phyloP scores from a whole-genome alignment of 2,113 vertebrate species.

The Collichthys lucidus region DNA sequence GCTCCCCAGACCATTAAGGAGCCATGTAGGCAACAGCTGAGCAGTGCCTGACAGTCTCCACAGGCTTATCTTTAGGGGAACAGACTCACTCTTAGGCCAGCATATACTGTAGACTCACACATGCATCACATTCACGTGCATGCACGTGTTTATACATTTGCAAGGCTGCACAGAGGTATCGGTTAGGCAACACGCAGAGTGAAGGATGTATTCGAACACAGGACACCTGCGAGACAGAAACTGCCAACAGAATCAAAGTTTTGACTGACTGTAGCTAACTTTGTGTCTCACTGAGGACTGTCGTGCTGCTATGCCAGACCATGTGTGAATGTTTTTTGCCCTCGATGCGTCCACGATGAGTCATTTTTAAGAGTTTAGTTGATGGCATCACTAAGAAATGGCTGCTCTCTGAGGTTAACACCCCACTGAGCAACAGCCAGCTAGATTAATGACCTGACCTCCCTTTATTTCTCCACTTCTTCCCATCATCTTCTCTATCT shows the following conservation, averaged over 20 bases:
- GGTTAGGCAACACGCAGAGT: constrained; percentile 41
- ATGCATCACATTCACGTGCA: constrained; percentile 47
- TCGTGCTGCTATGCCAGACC: constrained; percentile 56
- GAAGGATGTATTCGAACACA: constrained; percentile 60
- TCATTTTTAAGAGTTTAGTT: constrained; percentile 62
- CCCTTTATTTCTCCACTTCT: neutral
- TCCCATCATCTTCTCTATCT: constrained; percentile 18
- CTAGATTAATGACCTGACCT: constrained; percentile 49
- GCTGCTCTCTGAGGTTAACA: constrained; percentile 37
- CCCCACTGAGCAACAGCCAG: constrained; percentile 48
- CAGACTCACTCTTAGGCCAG: constrained; percentile 32
- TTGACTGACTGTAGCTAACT: constrained; percentile 53
- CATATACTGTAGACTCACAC: constrained; percentile 40
- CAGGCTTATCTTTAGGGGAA: constrained; percentile 48
- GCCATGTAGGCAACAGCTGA: constrained; percentile 59
- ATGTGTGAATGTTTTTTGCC: constrained; percentile 65
- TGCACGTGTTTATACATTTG: constrained; percentile 41
- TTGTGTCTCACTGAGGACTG: constrained; percentile 58
- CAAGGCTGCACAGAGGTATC: constrained; percentile 41
- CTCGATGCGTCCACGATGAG: constrained; percentile 55
- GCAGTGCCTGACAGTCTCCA: constrained; percentile 58
- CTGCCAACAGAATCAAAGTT: constrained; percentile 64
- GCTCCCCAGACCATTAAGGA: constrained; percentile 73
- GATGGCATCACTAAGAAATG: constrained; percentile 51
- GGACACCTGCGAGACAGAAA: constrained; percentile 63